Conservation (phyloP, 2,888 invertebrate genomes). For the Ophion ellenae region DNA sequence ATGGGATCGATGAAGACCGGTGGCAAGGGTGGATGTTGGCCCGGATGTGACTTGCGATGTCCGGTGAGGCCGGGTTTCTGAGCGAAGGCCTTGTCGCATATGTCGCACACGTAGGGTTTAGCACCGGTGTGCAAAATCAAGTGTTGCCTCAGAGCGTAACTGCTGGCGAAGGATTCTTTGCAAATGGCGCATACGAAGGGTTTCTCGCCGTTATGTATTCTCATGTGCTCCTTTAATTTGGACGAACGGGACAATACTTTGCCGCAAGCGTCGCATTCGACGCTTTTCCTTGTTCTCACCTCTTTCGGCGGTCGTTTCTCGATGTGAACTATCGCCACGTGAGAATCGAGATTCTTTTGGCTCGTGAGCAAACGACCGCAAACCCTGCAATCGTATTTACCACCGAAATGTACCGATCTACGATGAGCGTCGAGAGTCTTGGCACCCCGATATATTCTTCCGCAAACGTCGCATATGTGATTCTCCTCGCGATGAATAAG, state of each 20-base stretch:
- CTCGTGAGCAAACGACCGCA: constrained; percentile 82
- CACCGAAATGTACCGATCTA: constrained; percentile 80
- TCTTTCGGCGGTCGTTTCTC: constrained; percentile 11
- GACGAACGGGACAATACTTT: constrained; percentile 79
- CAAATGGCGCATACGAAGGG: constrained; percentile 80
- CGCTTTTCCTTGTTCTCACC: constrained; percentile 71
- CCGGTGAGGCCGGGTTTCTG: constrained; percentile 81
- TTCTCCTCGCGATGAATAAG: constrained; percentile 64
- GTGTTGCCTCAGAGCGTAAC: constrained; percentile 80
- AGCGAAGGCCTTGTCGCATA: constrained; percentile 81
- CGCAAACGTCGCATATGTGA: constrained; percentile 75
- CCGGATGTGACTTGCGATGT: constrained; percentile 81
- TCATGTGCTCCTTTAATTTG: constrained; percentile 79
- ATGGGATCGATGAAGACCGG: constrained; percentile 80
- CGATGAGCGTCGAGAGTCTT: constrained; percentile 78
- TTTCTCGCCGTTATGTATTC: constrained; percentile 79
- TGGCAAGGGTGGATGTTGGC: constrained; percentile 79
- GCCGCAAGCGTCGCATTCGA: constrained; percentile 82
- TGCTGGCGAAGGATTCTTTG: constrained; percentile 77
- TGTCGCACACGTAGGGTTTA: constrained; percentile 81
- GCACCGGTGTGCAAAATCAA: constrained; percentile 80
- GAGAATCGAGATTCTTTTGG: constrained; percentile 83
- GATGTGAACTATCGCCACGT: constrained; percentile 79
- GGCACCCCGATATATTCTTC: constrained; percentile 78
- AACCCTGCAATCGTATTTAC: constrained; percentile 80